Percentiles rank a stretch among this genome's conserved stretches.
phyloP scores from a whole-genome alignment of 1,140 invertebrate species.

The Caerostris darwini region DNA sequence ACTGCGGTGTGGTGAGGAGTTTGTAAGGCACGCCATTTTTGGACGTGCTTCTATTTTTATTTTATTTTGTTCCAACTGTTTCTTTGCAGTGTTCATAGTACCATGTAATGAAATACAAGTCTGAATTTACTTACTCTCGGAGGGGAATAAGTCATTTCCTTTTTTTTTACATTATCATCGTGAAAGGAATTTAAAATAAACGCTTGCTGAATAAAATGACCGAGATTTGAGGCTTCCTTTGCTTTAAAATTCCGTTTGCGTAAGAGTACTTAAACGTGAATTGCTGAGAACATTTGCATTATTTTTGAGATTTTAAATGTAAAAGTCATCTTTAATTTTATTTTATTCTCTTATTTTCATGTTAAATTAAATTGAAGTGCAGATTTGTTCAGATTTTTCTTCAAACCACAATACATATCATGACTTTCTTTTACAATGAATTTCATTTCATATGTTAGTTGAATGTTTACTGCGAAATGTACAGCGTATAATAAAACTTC shows the following conservation, averaged over 20 bases:
- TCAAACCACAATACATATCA: too few species aligned
- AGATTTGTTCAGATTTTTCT: not conserved
- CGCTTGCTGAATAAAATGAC: constrained; percentile 29
- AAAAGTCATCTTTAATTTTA: not conserved
- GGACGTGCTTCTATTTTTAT: not conserved
- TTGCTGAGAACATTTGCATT: not conserved
- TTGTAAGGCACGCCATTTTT: not conserved
- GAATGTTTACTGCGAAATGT: too few species aligned
- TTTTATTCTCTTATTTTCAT: not conserved
- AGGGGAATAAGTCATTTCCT: constrained; percentile 45
- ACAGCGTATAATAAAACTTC: too few species aligned
- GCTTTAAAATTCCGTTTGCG: constrained; percentile 48
- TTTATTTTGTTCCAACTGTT: not conserved
- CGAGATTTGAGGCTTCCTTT: constrained; percentile 10
- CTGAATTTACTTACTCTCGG: constrained; percentile 20
- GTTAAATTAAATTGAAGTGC: not conserved
- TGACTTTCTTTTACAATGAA: too few species aligned
- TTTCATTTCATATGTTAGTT: too few species aligned
- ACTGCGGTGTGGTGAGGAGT: not conserved
- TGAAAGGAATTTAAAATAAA: constrained; percentile 50
- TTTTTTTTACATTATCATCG: not conserved
- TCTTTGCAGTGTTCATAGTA: not conserved
- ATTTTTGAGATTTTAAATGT: not conserved
- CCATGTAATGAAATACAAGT: constrained; percentile 50
- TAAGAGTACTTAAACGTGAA: not conserved